Percentiles rank a stretch among this genome's conserved stretches.
Evolutionary conservation across 2,113 vertebrate species (phyloP).

Genomic region (Entomyzon cyanotis): DNA sequence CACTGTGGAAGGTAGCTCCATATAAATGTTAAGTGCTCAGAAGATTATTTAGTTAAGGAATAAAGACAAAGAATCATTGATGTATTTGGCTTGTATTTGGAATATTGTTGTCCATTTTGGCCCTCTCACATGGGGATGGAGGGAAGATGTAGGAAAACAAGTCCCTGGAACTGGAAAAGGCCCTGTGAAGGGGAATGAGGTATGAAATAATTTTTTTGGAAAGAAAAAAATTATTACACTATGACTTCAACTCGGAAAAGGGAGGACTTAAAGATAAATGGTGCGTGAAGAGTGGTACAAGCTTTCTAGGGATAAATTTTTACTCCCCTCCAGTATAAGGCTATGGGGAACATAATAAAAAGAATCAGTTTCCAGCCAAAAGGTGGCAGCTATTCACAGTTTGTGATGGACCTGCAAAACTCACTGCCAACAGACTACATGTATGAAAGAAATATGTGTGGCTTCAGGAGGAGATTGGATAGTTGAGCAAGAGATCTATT

Average conservation of each 20-base stretch:
- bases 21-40: background rate
- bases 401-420: background rate
- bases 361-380: background rate
- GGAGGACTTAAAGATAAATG: background rate
- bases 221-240: background rate
- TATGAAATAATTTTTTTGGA: background rate
- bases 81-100: background rate
- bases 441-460: background rate
- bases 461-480: background rate
- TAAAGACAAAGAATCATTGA: background rate
- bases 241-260: background rate
- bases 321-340: background rate
- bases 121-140: rapidly evolving
- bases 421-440: rapidly evolving
- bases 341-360: background rate
- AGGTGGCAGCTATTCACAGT: background rate
- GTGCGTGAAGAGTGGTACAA: background rate
- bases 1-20: background rate
- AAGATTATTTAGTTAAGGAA: background rate
- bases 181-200: background rate
- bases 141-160: background rate
- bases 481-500: background rate
- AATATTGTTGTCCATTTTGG: background rate
- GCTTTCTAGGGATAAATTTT: background rate
- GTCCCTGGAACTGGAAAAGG: background rate